Base-by-base conservation (phyloP, 2,888 invertebrate species). In the Pyrrhia umbra region DNA sequence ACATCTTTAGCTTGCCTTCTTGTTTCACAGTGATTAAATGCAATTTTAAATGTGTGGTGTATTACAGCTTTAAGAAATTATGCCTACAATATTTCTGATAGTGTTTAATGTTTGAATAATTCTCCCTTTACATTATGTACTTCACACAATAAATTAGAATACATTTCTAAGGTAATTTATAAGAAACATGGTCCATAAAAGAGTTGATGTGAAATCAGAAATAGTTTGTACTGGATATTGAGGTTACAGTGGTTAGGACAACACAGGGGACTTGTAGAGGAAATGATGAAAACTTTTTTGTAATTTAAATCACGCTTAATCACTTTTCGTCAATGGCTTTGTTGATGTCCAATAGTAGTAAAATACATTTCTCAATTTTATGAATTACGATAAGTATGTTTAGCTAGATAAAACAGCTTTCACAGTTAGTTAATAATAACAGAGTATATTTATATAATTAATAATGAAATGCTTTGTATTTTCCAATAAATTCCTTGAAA, bases 21-120 rank as follows among this genome's bases (percentile, higher is more conserved):
- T 3, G 37, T 40, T 40, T 40, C 15, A 51, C 21, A 1, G 6
- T 55, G 37, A 37, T 56, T 51, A 27, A 39, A 0, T 9, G n/a
- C 15, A 34, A n/a, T 30, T 51, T 51, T 34, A 62, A 57, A 49
- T 27, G n/a, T 63, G 51, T 30, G 47, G 51, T 55, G 27, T 52
- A 27, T 63, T 60, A 42, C 63, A 60, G 57, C 54, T 75, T 70
- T 43, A 59, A 62, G 37, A 78, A 46, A 51, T 55, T 39, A 51
- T 55, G 55, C 49, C 43, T 47, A 70, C 15, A 51, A 52, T 52
- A 51, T 65, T 63, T 45, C n/a, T 55, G 40, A 58, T 62, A 70
- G 50, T 60, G 61, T 40, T 59, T 42, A 56, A 58, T 21, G 25
- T 56, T 63, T 40, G 0, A 43, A 62, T 40, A 45, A 43, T 58